Conservation (phyloP, 2,113 vertebrate genomes). For the Formicarius rufipectus region DNA sequence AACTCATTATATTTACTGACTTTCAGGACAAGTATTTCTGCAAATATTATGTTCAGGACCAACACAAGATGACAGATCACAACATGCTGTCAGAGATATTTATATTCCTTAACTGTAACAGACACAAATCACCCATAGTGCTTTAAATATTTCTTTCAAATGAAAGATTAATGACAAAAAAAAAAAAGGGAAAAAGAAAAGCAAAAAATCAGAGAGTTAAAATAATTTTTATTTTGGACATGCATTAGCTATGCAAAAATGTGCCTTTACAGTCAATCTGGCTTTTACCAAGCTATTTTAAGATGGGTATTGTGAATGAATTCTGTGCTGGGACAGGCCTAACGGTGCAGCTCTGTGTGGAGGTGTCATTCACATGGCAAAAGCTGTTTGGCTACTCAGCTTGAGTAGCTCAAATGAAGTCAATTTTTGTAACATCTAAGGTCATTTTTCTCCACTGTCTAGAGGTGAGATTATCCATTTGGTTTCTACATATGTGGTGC, state of each 20-base stretch:
- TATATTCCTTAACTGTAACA: background rate
- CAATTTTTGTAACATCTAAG: background rate
- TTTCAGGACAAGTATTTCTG: background rate
- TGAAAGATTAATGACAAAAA: background rate
- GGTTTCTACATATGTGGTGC: background rate
- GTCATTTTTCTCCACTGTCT: background rate
- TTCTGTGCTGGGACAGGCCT: background rate
- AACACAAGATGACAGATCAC: background rate
- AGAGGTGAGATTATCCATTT: background rate
- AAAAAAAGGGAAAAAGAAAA: background rate
- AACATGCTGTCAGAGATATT: background rate
- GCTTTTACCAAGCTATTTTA: background rate
- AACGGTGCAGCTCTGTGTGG: background rate
- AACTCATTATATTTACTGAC: background rate
- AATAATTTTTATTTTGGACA: background rate
- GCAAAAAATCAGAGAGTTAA: background rate
- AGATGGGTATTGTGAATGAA: background rate
- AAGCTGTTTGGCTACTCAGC: background rate
- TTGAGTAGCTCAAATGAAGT: background rate
- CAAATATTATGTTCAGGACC: background rate
- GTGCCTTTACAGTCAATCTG: background rate
- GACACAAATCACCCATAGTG: background rate
- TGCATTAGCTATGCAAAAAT: background rate
- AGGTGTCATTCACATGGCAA: background rate
- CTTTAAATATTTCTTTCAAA: background rate